These are phyloP conservation scores for Lipotes vexillifer DNA, from an alignment of 2,113 vertebrate species.

Conservation along the genomic window DNA sequence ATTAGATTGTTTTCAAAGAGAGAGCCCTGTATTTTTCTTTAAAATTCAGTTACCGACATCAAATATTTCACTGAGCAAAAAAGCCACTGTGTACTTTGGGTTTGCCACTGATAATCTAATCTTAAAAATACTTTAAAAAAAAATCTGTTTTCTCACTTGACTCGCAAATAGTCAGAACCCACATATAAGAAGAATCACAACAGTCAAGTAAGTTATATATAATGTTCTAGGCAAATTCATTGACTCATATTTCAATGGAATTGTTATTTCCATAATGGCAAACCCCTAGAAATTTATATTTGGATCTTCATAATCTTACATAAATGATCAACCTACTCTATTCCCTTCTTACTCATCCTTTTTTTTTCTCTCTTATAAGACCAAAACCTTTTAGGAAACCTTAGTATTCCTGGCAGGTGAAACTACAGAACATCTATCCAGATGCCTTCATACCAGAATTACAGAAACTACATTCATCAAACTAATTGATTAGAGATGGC, in stretches of 20 bases:
- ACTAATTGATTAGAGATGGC: background rate
- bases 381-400: conserved; percentile 11
- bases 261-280: conserved; percentile 17
- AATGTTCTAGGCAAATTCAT: background rate
- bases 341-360: background rate
- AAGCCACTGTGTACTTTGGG: background rate
- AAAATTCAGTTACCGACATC: background rate
- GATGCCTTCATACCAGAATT: background rate
- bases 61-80: background rate
- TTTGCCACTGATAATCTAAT: background rate
- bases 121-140: background rate
- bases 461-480: background rate
- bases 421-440: background rate
- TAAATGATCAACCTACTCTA: background rate
- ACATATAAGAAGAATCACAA: background rate
- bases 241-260: conserved; percentile 1
- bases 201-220: background rate
- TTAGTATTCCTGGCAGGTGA: background rate
- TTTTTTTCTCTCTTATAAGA: background rate
- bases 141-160: background rate
- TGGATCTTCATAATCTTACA: conserved; percentile 2
- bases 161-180: background rate
- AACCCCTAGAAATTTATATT: conserved; percentile 44
- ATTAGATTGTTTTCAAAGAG: background rate
- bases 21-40: background rate